phyloP scores from a whole-genome alignment of 37 sponge, comb jelly and placozoan species.

The Bolinopsis microptera region DNA sequence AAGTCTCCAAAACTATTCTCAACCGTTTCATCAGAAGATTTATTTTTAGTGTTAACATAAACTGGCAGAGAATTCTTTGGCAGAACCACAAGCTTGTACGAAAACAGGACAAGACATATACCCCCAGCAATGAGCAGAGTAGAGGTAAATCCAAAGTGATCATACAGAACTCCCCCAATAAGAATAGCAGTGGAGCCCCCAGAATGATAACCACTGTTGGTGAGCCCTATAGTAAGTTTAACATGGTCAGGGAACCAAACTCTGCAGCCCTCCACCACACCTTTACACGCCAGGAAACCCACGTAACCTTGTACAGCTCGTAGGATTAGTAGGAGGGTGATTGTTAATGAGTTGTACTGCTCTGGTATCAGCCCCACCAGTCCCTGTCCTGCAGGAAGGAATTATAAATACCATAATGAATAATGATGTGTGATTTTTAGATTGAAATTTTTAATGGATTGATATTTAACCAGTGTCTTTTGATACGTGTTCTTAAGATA shows the following conservation, averaged over 20 bases:
- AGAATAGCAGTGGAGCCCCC: background rate
- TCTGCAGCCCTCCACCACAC: background rate
- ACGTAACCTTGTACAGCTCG: background rate
- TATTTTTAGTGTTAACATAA: background rate
- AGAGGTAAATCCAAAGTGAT: background rate
- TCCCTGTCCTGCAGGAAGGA: background rate
- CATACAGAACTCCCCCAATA: background rate
- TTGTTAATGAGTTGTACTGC: background rate
- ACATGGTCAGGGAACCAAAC: background rate
- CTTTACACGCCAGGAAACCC: background rate
- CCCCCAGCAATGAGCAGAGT: background rate
- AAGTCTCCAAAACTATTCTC: too few relatives aligned
- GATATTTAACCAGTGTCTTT: background rate
- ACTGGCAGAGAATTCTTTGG: background rate
- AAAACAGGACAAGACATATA: background rate
- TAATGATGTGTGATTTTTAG: background rate
- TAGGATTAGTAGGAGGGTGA: background rate
- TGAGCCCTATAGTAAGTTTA: background rate
- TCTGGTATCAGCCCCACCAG: background rate
- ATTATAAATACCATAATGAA: too few relatives aligned
- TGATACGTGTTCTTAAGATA: too few relatives aligned
- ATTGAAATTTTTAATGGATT: background rate
- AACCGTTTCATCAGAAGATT: background rate
- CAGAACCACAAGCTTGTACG: background rate
- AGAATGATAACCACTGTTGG: background rate